Evolutionary conservation across 2,797 vertebrate species (phyloP).

Genomic region (Pterois miles): DNA sequence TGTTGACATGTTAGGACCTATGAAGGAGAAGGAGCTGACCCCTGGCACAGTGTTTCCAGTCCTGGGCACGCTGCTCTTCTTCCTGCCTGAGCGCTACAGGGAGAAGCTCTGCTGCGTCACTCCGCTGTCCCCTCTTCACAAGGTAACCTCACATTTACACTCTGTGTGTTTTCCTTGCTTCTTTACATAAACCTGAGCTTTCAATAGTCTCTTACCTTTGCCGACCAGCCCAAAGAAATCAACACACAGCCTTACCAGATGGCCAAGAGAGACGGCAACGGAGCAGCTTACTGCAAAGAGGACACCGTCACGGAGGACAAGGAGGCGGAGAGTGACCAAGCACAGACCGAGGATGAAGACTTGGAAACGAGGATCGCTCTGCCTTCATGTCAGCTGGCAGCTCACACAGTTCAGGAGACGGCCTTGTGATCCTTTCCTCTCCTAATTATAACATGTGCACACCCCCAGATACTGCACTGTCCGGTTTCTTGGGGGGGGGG

Average conservation of each 20-base stretch:
- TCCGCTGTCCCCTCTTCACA: constrained; percentile 51
- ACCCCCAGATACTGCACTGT: background rate
- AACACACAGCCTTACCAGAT: constrained; percentile 64
- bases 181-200: background rate
- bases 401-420: constrained; percentile 76
- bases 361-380: constrained; percentile 3
- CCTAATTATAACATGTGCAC: background rate
- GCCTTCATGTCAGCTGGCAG: constrained; percentile 38
- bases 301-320: constrained; percentile 61
- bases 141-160: constrained; percentile 73
- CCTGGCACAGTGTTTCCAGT: constrained; percentile 91
- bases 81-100: constrained; percentile 85
- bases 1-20: constrained; percentile 77
- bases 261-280: constrained; percentile 74
- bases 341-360: constrained; percentile 51
- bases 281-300: constrained; percentile 61
- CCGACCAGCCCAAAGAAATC: constrained; percentile 61
- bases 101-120: constrained; percentile 85
- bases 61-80: constrained; percentile 86
- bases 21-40: constrained; percentile 82
- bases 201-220: background rate
- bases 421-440: constrained; percentile 72
- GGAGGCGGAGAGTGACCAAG: constrained; percentile 46
- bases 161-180: background rate
- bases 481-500: background rate